Evolutionary conservation across 2,113 vertebrate genomes (phyloP).

Genomic region (Pavo muticus): DNA sequence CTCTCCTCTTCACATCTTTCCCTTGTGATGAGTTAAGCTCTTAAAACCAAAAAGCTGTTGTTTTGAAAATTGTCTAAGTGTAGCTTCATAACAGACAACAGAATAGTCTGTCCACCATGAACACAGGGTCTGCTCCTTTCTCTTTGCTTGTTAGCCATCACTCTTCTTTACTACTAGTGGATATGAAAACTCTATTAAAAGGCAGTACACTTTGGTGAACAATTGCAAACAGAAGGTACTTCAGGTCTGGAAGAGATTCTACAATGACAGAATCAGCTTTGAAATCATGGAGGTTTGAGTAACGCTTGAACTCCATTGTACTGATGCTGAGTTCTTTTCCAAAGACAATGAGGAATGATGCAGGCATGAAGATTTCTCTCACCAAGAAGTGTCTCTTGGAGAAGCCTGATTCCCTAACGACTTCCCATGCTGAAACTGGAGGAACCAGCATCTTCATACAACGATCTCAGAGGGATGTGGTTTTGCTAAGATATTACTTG

Average conservation of each 20-base stretch:
- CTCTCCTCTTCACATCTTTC: not conserved
- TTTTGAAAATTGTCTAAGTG: not conserved
- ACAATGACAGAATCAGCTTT: not conserved
- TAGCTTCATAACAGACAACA: not conserved
- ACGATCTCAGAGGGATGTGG: not conserved
- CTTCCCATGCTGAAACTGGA: not conserved
- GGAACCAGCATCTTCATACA: not conserved
- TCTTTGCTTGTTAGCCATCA: not conserved
- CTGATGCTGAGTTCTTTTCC: not conserved
- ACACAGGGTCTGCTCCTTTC: not conserved
- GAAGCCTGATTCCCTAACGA: not conserved
- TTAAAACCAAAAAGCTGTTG: not conserved
- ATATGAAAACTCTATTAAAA: not conserved
- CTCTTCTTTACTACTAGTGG: not conserved
- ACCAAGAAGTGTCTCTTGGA: not conserved
- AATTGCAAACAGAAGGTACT: not conserved
- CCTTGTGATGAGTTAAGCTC: not conserved
- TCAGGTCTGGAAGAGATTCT: not conserved
- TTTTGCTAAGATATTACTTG: not conserved
- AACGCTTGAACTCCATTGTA: not conserved
- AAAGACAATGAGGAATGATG: not conserved
- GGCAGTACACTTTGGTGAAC: not conserved
- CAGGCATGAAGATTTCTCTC: not conserved
- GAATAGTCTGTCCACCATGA: not conserved
- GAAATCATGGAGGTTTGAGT: not conserved